Evolutionary conservation across 2,113 vertebrate species (phyloP).

Genomic region (Cavia porcellus): DNA sequence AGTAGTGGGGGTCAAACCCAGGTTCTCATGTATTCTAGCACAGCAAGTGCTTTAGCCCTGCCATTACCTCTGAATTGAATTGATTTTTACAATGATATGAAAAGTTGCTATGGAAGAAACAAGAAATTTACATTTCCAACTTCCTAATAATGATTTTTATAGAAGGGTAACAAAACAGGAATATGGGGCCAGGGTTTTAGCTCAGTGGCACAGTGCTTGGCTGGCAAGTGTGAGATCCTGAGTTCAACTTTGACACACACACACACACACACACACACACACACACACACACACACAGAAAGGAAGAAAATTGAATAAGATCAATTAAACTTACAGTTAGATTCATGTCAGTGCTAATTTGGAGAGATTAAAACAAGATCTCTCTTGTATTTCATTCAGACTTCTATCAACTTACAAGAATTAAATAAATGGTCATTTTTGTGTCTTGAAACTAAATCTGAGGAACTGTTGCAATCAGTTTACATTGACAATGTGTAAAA

Average conservation of each 20-base stretch:
- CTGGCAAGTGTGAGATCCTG: too few relatives aligned
- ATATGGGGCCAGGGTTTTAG: not conserved
- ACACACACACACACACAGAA: too few relatives aligned
- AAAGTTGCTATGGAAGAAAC: slow-evolving; percentile 1
- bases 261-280: too few relatives aligned
- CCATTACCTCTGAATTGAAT: not conserved
- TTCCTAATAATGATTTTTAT: slow-evolving; percentile 14
- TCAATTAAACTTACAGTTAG: not conserved
- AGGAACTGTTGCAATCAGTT: not conserved
- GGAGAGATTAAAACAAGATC: slow-evolving; percentile 16
- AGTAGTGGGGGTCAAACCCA: not conserved
- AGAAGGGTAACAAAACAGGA: not conserved
- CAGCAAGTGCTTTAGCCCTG: not conserved
- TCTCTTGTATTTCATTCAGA: not conserved
- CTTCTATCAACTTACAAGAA: slow-evolving; percentile 43
- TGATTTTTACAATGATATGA: slow-evolving; percentile 42
- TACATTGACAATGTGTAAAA: not conserved
- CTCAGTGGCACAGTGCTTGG: too few relatives aligned
- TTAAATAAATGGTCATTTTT: not conserved
- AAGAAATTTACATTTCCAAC: not conserved
- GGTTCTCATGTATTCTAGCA: not conserved
- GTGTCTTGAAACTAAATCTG: slow-evolving; percentile 16
- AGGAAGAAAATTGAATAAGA: not conserved
- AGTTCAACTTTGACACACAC: too few relatives aligned
- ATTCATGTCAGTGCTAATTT: slow-evolving; percentile 12